Evolutionary conservation across 35 echinoderm and acorn worm species (phyloP), one percentile per base, ranked within the genome.

Genomic region (Eucidaris tribuloides): DNA sequence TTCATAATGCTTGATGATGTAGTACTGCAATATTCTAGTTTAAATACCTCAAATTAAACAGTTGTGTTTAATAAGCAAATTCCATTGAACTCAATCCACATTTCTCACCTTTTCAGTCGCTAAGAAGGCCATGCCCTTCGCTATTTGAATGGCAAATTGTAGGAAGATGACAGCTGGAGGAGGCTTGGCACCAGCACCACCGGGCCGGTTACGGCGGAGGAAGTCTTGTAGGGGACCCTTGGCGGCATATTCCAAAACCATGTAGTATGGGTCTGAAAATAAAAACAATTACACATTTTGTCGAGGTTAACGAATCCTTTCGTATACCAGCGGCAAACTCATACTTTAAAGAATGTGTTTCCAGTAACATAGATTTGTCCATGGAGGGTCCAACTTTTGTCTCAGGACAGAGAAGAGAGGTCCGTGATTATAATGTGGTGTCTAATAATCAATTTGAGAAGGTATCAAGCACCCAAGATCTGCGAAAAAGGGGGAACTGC

Each of bases 181-280:
- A 17, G 83, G 77, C 31, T 87, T 86, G 9, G 74, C 89, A 6
- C 79, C 84, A 19, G 84, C 71, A 45, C 58, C 63, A 19, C 84
- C 79, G 4, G 93, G 93, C 2, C 93, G 83, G 55, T 96, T 91
- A 33, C 81, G 80, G 44, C 93, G 81, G 28, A 96, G 70, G 42
- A 86, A 91, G 7, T 65, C 80, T 36, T 90, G 80, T 19, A 96
- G 60, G 25, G 64, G 48, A 58, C 88, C 93, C 42, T 96, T 89
- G 7, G 79, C 55, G 0, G 93, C 93, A 46, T 96, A 96, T 62
- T 96, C 93, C 35, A 96, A 43, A 38, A 96, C 74, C 88, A 96
- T 96, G 28, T 78, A 91, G 30, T 80, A 76, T 17, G 93, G 93
- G 85, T 96, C 93, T 96, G 60, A 7, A n/a, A 39, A n/a, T 44